Evolutionary conservation across 1,140 invertebrate genomes (phyloP).

Genomic region (Gryllus bimaculatus): DNA sequence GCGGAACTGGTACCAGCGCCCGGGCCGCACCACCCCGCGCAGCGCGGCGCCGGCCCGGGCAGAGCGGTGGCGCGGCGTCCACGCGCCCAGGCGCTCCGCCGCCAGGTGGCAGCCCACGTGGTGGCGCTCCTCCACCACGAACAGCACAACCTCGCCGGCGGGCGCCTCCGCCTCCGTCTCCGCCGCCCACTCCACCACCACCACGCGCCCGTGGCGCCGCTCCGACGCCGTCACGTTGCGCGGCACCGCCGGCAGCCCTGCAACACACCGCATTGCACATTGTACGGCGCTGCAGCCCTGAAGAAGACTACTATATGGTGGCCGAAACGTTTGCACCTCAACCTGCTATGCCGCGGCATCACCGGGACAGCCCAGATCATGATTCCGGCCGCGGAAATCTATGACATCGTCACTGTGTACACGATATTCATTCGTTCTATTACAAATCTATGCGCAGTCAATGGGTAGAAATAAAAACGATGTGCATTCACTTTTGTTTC

Average conservation of each 20-base stretch:
- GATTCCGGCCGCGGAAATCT: too few species aligned
- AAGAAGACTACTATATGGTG: too few species aligned
- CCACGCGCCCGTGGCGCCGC: slow-evolving; percentile 29
- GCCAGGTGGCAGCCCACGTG: slow-evolving; percentile 42
- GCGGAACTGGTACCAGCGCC: slow-evolving; percentile 66
- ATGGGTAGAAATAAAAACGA: too few species aligned
- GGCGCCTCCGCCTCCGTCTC: neutral
- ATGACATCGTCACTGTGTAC: too few species aligned
- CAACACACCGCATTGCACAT: slow-evolving; percentile 14
- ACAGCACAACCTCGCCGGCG: slow-evolving; percentile 28
- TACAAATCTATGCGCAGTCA: too few species aligned
- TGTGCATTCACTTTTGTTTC: too few species aligned
- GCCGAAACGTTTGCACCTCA: too few species aligned
- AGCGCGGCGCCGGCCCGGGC: slow-evolving; percentile 43
- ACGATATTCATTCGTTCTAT: too few species aligned
- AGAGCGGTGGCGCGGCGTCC: slow-evolving; percentile 37
- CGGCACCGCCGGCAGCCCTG: slow-evolving; percentile 13
- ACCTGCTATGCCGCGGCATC: too few species aligned
- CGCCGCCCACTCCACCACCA: slow-evolving; percentile 10
- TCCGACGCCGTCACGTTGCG: slow-evolving; percentile 31
- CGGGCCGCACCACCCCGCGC: slow-evolving; percentile 46
- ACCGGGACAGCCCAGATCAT: too few species aligned
- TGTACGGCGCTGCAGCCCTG: too few species aligned
- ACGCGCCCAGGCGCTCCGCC: slow-evolving; percentile 40
- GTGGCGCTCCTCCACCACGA: slow-evolving; percentile 45